Evolutionary conservation across 1,140 invertebrate species (phyloP).

Genomic region (Lerema accius): DNA sequence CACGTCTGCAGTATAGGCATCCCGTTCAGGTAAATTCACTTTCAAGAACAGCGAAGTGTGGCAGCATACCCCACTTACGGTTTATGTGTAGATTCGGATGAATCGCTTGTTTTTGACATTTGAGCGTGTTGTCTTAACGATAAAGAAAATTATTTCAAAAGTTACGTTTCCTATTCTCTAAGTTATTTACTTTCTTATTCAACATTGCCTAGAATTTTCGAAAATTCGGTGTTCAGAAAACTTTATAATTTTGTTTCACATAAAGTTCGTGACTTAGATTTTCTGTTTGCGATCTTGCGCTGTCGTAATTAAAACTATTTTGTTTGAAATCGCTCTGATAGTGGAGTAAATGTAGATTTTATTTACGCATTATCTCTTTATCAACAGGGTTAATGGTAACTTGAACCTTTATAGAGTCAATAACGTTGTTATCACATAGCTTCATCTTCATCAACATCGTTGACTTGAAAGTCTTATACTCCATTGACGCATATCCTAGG

Average conservation of each 20-base stretch:
- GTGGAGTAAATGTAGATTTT: conserved; percentile 36
- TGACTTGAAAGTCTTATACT: conserved; percentile 34
- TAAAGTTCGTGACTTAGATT: conserved; percentile 18
- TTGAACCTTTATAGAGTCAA: conserved; percentile 53
- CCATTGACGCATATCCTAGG: conserved; percentile 62
- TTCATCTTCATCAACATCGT: conserved; percentile 14
- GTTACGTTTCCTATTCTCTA: not conserved
- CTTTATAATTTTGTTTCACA: too few species aligned
- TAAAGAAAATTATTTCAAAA: not conserved
- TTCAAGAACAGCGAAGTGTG: conserved; percentile 65
- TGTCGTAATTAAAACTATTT: conserved; percentile 9
- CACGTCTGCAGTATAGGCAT: conserved; percentile 33
- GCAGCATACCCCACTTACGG: conserved; percentile 42
- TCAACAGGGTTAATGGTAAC: conserved; percentile 61
- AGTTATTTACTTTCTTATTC: not conserved
- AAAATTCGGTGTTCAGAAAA: too few species aligned
- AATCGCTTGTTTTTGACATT: conserved; percentile 35
- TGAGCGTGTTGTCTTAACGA: conserved; percentile 18
- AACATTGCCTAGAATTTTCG: too few species aligned
- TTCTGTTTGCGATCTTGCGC: conserved; percentile 12
- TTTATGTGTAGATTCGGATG: conserved; percentile 39
- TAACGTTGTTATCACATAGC: conserved; percentile 48
- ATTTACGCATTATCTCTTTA: conserved; percentile 38
- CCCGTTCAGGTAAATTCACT: conserved; percentile 60
- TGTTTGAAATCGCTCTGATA: not conserved